phyloP scores from a whole-genome alignment of 1,140 invertebrate genomes.

The Eumeta japonica region DNA sequence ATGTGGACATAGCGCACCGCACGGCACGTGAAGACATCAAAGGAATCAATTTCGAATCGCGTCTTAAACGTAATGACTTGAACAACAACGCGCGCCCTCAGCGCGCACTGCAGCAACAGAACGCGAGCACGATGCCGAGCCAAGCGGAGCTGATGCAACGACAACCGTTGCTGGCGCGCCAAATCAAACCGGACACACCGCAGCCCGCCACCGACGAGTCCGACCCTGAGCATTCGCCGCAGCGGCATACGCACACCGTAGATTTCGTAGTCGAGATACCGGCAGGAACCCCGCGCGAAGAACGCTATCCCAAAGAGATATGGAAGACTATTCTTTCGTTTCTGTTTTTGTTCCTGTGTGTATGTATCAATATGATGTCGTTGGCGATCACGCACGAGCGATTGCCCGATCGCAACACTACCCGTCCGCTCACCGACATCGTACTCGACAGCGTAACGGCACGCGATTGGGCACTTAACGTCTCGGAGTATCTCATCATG shows the following conservation, averaged over 20 bases:
- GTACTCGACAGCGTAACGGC: constrained; percentile 74
- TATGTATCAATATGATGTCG: constrained; percentile 61
- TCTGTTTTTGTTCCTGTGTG: constrained; percentile 45
- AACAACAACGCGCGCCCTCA: constrained; percentile 51
- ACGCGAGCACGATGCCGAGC: constrained; percentile 40
- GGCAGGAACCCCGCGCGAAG: constrained; percentile 39
- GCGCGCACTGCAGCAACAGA: constrained; percentile 3
- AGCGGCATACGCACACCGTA: constrained; percentile 30
- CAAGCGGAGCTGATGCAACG: constrained; percentile 53
- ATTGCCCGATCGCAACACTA: constrained; percentile 70
- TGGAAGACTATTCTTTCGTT: constrained; percentile 53
- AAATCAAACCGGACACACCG: constrained; percentile 37
- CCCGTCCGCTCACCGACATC: constrained; percentile 76
- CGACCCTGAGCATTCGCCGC: constrained; percentile 43
- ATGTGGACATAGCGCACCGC: constrained; percentile 41
- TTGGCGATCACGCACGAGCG: constrained; percentile 83
- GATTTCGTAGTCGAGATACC: constrained; percentile 52
- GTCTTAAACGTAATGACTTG: constrained; percentile 51
- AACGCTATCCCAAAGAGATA: constrained; percentile 53
- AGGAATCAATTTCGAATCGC: constrained; percentile 46
- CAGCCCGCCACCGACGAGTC: constrained; percentile 47
- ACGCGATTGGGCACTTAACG: constrained; percentile 75
- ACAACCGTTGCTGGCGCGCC: constrained; percentile 51
- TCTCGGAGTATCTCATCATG: constrained; percentile 85
- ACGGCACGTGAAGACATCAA: constrained; percentile 42